Evolutionary conservation across 2,113 vertebrate species (phyloP).

Genomic region (Chamaea fasciata): DNA sequence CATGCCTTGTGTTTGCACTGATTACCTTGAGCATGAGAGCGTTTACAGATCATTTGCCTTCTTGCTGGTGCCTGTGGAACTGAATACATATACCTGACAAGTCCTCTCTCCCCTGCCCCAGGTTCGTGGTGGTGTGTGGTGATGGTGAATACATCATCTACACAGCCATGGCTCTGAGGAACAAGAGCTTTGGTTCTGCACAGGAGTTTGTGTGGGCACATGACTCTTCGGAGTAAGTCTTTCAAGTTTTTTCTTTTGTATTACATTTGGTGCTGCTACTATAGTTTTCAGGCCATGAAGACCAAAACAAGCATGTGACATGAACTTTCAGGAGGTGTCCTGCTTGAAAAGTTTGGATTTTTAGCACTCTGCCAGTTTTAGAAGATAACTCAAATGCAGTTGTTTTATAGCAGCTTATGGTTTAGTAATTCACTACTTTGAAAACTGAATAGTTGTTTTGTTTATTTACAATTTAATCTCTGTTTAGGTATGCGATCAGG

Average conservation of each 20-base stretch:
- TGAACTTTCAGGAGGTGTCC: not conserved
- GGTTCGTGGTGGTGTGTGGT: constrained; percentile 96
- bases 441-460: not conserved
- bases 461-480: not conserved
- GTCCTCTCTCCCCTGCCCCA: not conserved
- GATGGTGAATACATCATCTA: constrained; percentile 99
- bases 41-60: not conserved
- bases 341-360: not conserved
- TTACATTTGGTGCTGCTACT: not conserved
- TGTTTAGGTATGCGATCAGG: constrained; percentile 88
- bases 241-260: not conserved
- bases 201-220: constrained; percentile 99
- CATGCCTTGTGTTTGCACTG: not conserved
- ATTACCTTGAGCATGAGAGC: not conserved
- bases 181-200: constrained; percentile 98
- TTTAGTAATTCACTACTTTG: not conserved
- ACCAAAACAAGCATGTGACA: not conserved
- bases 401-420: not conserved
- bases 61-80: not conserved
- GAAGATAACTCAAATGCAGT: not conserved
- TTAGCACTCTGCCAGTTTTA: not conserved
- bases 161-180: constrained; percentile 96
- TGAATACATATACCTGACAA: not conserved
- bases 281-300: not conserved
- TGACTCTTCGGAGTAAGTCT: constrained; percentile 96